phyloP scores from a whole-genome alignment of 2,888 invertebrate genomes.

The Hofmannophila pseudospretella region DNA sequence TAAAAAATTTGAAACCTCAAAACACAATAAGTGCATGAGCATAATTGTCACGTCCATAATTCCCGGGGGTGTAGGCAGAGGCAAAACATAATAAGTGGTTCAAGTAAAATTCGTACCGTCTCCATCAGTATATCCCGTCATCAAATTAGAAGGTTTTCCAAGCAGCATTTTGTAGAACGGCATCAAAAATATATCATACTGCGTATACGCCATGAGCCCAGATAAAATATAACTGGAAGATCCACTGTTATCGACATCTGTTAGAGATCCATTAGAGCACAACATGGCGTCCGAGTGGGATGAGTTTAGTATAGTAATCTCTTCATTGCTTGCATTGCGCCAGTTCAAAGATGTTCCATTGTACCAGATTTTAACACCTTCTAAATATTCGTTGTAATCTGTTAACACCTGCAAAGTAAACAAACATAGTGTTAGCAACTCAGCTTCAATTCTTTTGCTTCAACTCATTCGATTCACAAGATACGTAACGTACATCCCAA shows the following conservation, averaged over 20 bases:
- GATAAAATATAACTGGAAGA: constrained; percentile 85
- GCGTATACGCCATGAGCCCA: constrained; percentile 88
- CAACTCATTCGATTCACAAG: not conserved
- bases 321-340: constrained; percentile 57
- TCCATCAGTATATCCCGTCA: constrained; percentile 90
- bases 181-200: constrained; percentile 94
- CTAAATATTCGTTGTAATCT: constrained; percentile 77
- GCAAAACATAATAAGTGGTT: no score
- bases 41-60: no score
- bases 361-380: constrained; percentile 83
- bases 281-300: constrained; percentile 40
- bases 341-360: constrained; percentile 68
- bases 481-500: constrained; percentile 87
- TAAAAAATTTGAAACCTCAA: not conserved
- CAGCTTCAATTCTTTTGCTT: not conserved
- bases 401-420: constrained; percentile 59
- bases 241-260: constrained; percentile 82
- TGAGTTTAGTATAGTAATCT: constrained; percentile 41
- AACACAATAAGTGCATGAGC: constrained; percentile 10
- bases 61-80: no score
- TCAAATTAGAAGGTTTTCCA: constrained; percentile 95
- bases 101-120: no score
- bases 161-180: constrained; percentile 93
- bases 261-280: constrained; percentile 80
- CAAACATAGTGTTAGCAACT: constrained; percentile 1